These are phyloP conservation scores for Helostoma temminkii DNA, from an alignment of 2,797 vertebrate species.

Conservation along the genomic window DNA sequence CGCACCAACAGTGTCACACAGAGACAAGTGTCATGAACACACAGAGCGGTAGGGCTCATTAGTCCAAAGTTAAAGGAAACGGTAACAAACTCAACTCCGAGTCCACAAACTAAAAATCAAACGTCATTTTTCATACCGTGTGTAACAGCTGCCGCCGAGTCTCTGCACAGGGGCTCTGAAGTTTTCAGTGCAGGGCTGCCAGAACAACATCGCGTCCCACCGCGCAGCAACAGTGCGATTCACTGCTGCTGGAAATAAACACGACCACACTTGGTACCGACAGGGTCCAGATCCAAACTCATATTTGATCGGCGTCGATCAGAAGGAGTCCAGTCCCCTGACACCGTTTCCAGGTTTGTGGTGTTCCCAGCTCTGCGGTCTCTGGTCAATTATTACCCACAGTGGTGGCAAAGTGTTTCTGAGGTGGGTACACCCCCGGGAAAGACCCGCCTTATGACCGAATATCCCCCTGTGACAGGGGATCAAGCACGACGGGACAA, in stretches of 20 bases:
- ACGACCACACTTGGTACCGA: conserved; percentile 17
- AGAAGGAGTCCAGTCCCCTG: neutral
- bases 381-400: conserved; percentile 69
- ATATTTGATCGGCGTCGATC: too few relatives aligned
- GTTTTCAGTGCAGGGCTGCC: conserved; percentile 85
- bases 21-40: too few relatives aligned
- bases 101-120: too few relatives aligned
- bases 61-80: too few relatives aligned
- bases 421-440: conserved; percentile 13
- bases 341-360: neutral
- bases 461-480: neutral
- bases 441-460: conserved; percentile 43
- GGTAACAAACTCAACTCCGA: too few relatives aligned
- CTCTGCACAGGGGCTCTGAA: conserved; percentile 75
- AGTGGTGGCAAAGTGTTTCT: conserved; percentile 4
- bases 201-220: conserved; percentile 81
- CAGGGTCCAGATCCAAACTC: conserved; percentile 24
- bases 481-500: neutral
- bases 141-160: too few relatives aligned
- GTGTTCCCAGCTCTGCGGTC: neutral
- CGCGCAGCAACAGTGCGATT: conserved; percentile 28
- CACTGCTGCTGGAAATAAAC: conserved; percentile 26
- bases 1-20: too few relatives aligned
- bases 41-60: too few relatives aligned
- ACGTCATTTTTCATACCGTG: too few relatives aligned